Evolutionary conservation across 2,888 invertebrate species (phyloP).

Genomic region (Xylota sylvarum): DNA sequence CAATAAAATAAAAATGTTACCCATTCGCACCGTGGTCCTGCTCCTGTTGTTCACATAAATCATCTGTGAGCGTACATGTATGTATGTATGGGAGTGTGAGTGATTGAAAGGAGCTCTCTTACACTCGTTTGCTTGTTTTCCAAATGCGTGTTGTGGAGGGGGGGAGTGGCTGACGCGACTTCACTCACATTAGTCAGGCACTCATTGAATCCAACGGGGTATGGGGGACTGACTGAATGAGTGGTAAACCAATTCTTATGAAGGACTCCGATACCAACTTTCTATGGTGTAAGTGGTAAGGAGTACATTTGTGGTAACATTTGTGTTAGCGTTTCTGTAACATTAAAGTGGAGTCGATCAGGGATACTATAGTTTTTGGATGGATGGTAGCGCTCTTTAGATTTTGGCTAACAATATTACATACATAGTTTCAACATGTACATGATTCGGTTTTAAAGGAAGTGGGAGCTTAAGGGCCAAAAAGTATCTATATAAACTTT

Average conservation of each 20-base stretch:
- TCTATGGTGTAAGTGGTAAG: constrained; percentile 25
- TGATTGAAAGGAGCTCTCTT: constrained; percentile 21
- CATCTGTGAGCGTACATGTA: not conserved
- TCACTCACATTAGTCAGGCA: constrained; percentile 26
- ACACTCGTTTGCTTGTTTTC: constrained; percentile 28
- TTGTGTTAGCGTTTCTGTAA: constrained; percentile 10
- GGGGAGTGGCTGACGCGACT: constrained; percentile 31
- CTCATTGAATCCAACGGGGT: constrained; percentile 2
- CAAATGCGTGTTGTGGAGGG: constrained; percentile 11
- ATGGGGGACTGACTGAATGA: constrained; percentile 2
- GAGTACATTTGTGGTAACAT: constrained; percentile 39
- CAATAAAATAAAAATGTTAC: constrained; percentile 33
- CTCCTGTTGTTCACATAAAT: constrained; percentile 5
- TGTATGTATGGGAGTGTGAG: constrained; percentile 22
- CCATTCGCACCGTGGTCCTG: constrained; percentile 21
- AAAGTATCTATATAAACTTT: too few species aligned
- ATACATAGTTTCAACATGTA: too few species aligned
- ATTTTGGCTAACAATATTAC: too few species aligned
- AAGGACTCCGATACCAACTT: constrained; percentile 15
- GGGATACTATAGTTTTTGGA: not conserved
- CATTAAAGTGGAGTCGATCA: not conserved
- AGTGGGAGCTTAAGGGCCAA: too few species aligned
- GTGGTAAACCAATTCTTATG: constrained; percentile 25
- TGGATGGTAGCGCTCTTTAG: too few species aligned
- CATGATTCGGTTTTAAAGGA: too few species aligned